Percentiles rank a stretch among this genome's conserved stretches.
Evolutionary conservation across 2,113 vertebrate genomes (phyloP).

Genomic region (Catharus bicknelli): DNA sequence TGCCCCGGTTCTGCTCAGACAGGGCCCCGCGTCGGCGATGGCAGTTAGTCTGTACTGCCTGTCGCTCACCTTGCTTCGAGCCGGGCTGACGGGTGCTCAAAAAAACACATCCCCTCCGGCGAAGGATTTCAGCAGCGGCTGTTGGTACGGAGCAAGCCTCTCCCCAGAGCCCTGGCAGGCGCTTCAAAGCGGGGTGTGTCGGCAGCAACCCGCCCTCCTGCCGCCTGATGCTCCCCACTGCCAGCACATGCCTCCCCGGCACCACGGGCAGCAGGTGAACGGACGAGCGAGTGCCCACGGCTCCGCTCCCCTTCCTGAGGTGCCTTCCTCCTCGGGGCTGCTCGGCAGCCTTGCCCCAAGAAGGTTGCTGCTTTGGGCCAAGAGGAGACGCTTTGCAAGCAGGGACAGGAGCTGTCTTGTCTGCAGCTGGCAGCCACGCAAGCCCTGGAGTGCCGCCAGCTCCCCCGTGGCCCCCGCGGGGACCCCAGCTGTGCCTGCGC

Average conservation of each 20-base stretch:
- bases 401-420: slow-evolving; percentile 44
- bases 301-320: rapidly evolving
- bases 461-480: not conserved
- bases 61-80: not conserved
- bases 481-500: slow-evolving; percentile 48
- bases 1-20: rapidly evolving
- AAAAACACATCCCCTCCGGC: not conserved
- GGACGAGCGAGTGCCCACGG: not conserved
- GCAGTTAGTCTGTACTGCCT: not conserved
- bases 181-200: slow-evolving; percentile 22
- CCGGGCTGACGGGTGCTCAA: not conserved
- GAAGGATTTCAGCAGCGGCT: not conserved
- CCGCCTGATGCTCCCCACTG: not conserved
- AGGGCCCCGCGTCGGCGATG: rapidly evolving
- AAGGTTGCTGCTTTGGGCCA: not conserved
- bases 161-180: slow-evolving; percentile 17
- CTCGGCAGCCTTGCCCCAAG: not conserved
- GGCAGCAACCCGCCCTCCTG: not conserved
- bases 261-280: not conserved
- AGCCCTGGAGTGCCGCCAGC: not conserved
- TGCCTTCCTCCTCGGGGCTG: not conserved
- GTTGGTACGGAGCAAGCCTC: not conserved
- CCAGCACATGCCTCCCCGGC: not conserved
- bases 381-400: not conserved
- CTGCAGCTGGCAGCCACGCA: slow-evolving; percentile 10